phyloP scores from a whole-genome alignment of 2,113 vertebrate species.

The Tichodroma muraria region DNA sequence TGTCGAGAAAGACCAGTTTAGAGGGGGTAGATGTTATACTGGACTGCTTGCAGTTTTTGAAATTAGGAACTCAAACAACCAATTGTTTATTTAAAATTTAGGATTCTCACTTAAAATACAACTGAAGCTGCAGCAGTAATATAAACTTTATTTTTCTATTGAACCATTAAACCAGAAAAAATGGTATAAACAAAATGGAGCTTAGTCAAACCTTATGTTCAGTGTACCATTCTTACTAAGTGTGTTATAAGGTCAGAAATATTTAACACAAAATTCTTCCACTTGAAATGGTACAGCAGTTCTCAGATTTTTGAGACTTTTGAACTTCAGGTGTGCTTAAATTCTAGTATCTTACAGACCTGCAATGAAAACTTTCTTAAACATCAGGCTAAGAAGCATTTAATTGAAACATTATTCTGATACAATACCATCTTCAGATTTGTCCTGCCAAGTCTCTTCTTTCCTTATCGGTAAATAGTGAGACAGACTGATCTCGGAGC shows the following conservation, averaged over 20 bases:
- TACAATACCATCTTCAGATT: background rate
- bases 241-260: background rate
- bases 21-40: background rate
- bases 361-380: background rate
- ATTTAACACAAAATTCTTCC: background rate
- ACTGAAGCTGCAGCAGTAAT: background rate
- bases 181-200: background rate
- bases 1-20: background rate
- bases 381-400: background rate
- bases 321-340: background rate
- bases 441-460: background rate
- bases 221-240: background rate
- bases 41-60: background rate
- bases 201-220: background rate
- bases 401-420: background rate
- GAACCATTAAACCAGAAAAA: constrained; percentile 10
- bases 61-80: background rate
- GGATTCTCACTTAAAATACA: background rate
- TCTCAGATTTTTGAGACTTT: background rate
- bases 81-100: background rate
- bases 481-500: background rate
- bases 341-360: background rate
- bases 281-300: background rate
- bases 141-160: background rate
- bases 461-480: background rate